Percentiles rank a stretch among this genome's conserved stretches.
These are phyloP conservation scores for Sphaeridia pumilis DNA, from an alignment of 2,888 invertebrate genomes.

Conservation along the genomic window DNA sequence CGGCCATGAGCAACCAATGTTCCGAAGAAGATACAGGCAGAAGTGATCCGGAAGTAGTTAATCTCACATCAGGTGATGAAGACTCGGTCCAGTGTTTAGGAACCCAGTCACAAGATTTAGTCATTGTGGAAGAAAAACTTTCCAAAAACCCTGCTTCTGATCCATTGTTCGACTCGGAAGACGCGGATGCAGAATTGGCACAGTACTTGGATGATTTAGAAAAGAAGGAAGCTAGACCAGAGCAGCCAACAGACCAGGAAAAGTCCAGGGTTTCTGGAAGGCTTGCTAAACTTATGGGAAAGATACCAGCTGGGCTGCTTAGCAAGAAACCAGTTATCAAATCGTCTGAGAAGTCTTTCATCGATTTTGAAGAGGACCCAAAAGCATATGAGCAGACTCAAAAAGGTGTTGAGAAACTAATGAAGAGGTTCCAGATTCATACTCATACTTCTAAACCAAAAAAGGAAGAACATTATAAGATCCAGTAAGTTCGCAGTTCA, in stretches of 20 bases:
- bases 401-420: slow-evolving; percentile 52
- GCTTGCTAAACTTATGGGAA: slow-evolving; percentile 23
- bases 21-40: no score
- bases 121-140: no score
- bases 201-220: slow-evolving; percentile 16
- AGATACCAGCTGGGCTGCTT: slow-evolving; percentile 21
- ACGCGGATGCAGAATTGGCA: no score
- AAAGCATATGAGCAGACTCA: slow-evolving; percentile 40
- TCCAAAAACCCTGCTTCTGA: no score
- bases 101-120: no score
- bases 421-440: slow-evolving; percentile 60
- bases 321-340: slow-evolving; percentile 45
- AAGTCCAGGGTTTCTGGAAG: background rate
- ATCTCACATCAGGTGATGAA: no score
- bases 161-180: no score
- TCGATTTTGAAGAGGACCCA: slow-evolving; percentile 50
- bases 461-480: slow-evolving; percentile 46
- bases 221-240: slow-evolving; percentile 19
- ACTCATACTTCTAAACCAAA: slow-evolving; percentile 45
- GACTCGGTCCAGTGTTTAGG: no score
- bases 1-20: no score
- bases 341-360: slow-evolving; percentile 43
- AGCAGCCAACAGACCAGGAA: slow-evolving; percentile 18
- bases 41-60: no score
- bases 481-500: slow-evolving; percentile 42